Conservation (phyloP, 2,797 vertebrate genomes). For the Paramormyrops hopkinsi region DNA sequence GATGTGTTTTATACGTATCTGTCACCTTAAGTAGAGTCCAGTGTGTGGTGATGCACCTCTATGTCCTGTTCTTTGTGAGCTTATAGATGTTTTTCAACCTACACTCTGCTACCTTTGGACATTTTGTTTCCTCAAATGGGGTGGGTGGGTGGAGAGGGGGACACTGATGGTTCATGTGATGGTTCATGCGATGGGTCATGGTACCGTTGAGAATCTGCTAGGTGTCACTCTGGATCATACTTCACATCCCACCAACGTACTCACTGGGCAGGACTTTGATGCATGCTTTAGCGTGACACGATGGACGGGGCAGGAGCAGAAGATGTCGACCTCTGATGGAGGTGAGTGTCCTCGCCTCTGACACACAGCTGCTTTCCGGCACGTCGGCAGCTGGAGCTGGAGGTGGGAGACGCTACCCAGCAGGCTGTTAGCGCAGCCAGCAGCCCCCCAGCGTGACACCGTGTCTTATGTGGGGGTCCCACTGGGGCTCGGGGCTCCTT, state of each 20-base stretch:
- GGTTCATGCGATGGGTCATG: not conserved
- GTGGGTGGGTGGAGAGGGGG: not conserved
- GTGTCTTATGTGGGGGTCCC: conserved; percentile 15
- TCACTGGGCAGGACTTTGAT: not conserved
- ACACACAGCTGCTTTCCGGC: not conserved
- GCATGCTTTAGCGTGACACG: not conserved
- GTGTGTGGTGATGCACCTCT: not conserved
- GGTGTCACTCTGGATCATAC: not conserved
- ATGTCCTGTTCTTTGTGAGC: not conserved
- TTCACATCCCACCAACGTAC: not conserved
- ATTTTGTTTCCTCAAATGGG: not conserved
- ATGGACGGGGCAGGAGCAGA: not conserved
- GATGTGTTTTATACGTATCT: not conserved
- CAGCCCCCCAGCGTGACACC: not conserved
- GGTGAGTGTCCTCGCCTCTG: not conserved
- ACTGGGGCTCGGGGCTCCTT: not conserved
- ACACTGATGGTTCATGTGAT: not conserved
- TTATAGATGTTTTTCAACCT: not conserved
- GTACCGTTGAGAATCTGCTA: not conserved
- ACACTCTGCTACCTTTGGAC: not conserved
- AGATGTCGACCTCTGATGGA: not conserved
- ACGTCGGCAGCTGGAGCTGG: not conserved
- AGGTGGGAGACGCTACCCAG: not conserved
- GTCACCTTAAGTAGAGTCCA: not conserved
- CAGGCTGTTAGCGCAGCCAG: conserved; percentile 20